Percentiles rank a stretch among this genome's conserved stretches.
Conservation (phyloP, 2,797 vertebrate species). For the Tragopan temminckii region DNA sequence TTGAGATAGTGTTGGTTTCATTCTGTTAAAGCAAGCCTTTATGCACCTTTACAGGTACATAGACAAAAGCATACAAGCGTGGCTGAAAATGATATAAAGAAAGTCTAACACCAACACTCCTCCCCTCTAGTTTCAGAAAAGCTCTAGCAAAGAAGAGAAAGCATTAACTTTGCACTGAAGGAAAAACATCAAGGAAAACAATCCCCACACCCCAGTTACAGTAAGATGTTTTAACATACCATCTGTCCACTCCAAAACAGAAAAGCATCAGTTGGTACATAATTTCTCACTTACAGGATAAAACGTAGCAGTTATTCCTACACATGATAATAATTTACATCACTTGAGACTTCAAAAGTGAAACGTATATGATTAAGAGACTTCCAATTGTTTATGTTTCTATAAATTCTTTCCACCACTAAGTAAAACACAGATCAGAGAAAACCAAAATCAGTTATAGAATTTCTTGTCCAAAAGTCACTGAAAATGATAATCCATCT, state of each 20-base stretch:
- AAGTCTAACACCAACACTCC: background rate
- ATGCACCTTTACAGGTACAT: background rate
- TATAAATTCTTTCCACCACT: background rate
- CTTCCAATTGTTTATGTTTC: background rate
- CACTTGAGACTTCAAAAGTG: background rate
- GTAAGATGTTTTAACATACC: conserved; percentile 14
- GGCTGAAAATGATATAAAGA: background rate
- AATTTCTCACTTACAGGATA: conserved; percentile 36
- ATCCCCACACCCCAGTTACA: background rate
- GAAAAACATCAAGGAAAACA: background rate
- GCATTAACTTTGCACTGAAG: background rate
- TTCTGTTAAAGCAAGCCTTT: background rate
- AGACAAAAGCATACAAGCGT: background rate
- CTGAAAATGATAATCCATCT: background rate
- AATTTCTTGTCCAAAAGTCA: background rate
- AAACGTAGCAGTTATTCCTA: conserved; percentile 17
- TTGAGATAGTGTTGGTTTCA: background rate
- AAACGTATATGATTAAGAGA: background rate
- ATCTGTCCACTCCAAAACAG: conserved; percentile 40
- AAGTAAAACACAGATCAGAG: background rate
- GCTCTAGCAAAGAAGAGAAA: background rate
- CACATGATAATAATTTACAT: background rate
- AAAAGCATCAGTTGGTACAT: conserved; percentile 10
- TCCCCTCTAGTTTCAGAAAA: background rate
- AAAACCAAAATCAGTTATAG: background rate